Conservation (phyloP, 2,113 vertebrate species). For the Etia nguti region DNA sequence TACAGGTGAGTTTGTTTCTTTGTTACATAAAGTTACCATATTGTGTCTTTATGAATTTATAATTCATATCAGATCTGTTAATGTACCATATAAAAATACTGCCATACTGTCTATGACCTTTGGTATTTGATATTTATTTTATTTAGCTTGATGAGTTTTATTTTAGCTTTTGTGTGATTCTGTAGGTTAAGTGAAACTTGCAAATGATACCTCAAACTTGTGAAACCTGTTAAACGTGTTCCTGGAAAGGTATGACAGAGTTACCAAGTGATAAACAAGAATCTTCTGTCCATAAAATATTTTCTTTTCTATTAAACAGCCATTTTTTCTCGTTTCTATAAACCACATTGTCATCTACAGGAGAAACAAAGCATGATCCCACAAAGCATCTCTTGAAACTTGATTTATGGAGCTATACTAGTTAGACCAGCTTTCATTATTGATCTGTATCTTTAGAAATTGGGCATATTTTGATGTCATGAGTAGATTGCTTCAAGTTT, state of each 20-base stretch:
- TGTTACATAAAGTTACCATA: background rate
- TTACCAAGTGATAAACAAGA: background rate
- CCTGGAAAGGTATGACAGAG: background rate
- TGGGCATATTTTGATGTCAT: background rate
- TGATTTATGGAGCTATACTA: background rate
- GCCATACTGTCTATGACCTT: background rate
- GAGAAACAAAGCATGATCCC: background rate
- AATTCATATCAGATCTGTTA: background rate
- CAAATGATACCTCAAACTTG: background rate
- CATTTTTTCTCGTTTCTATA: background rate
- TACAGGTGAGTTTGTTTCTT: background rate
- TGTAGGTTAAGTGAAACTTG: background rate
- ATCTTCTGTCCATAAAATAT: background rate
- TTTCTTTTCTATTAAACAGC: rapidly evolving
- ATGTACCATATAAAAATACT: background rate
- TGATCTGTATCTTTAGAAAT: no score
- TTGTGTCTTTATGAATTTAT: rapidly evolving
- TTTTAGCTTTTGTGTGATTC: background rate
- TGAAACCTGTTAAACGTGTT: background rate
- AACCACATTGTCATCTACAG: background rate
- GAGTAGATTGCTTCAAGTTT: background rate
- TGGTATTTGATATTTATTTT: background rate
- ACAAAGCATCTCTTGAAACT: background rate
- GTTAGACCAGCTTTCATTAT: background rate
- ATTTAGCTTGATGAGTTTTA: background rate